Conservation (phyloP, 2,888 invertebrate species). For the Amphipoea lucens region DNA sequence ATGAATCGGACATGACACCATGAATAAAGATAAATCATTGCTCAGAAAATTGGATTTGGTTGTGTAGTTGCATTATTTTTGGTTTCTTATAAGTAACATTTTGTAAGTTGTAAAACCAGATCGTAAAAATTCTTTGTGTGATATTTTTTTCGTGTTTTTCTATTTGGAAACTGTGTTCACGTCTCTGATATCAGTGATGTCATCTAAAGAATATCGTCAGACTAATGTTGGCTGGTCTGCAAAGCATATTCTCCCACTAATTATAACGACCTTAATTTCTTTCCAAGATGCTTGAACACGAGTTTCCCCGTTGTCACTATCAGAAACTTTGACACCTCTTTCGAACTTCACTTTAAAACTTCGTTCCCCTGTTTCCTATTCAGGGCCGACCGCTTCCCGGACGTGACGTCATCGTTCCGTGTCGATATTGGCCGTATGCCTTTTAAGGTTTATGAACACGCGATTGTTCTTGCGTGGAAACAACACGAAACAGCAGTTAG, state of each 20-base stretch:
- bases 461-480: constrained; percentile 55
- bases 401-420: constrained; percentile 72
- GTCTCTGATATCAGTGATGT: background rate
- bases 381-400: constrained; percentile 69
- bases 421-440: constrained; percentile 64
- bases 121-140: background rate
- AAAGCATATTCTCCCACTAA: constrained; percentile 11
- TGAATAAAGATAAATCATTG: constrained; percentile 70
- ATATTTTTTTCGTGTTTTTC: background rate
- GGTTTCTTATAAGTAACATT: constrained; percentile 14
- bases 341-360: constrained; percentile 54
- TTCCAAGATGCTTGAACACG: constrained; percentile 31
- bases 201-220: background rate
- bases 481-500: constrained; percentile 51
- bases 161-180: background rate
- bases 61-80: constrained; percentile 54
- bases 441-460: constrained; percentile 54
- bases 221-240: background rate
- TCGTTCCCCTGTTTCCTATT: constrained; percentile 66
- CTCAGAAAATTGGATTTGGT: constrained; percentile 64
- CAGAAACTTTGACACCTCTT: constrained; percentile 57
- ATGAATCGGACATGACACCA: constrained; percentile 65
- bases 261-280: constrained; percentile 28
- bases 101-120: constrained; percentile 10
- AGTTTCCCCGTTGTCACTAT: constrained; percentile 51